Conservation (phyloP, 1,140 invertebrate species). For the Penaeus japonicus region DNA sequence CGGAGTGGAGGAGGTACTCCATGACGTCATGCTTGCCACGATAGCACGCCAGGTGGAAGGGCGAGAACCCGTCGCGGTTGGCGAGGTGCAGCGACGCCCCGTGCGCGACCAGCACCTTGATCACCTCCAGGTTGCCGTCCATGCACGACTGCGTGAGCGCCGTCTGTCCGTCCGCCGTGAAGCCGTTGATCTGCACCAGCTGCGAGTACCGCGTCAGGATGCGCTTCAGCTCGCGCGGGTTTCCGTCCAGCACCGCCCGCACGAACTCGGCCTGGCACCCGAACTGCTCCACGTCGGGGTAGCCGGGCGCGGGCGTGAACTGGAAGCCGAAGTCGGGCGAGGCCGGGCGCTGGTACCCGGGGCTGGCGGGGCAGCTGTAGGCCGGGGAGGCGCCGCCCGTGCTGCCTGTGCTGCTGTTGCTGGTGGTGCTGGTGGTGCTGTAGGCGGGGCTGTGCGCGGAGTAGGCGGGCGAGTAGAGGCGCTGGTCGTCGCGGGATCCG, state of each 20-base stretch:
- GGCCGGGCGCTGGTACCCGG: conserved; percentile 41
- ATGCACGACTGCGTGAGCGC: conserved; percentile 67
- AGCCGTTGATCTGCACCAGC: conserved; percentile 63
- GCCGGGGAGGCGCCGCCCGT: neutral
- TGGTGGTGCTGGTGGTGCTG: conserved; percentile 38
- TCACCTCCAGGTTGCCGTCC: conserved; percentile 68
- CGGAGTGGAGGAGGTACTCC: conserved; percentile 50
- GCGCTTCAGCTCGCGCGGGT: conserved; percentile 54
- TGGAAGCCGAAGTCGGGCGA: conserved; percentile 50
- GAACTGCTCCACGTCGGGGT: conserved; percentile 48
- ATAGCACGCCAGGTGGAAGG: conserved; percentile 67
- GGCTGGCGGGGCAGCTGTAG: conserved; percentile 21
- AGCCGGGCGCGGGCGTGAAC: conserved; percentile 31
- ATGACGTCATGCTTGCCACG: conserved; percentile 66
- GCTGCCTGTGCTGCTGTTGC: neutral
- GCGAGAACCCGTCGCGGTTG: conserved; percentile 68
- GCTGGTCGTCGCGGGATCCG: conserved; percentile 52
- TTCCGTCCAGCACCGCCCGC: conserved; percentile 51
- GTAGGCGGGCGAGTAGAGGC: conserved; percentile 54
- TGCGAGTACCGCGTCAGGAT: conserved; percentile 58
- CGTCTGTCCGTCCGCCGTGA: conserved; percentile 67
- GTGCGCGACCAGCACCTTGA: conserved; percentile 67
- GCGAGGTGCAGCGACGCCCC: conserved; percentile 67
- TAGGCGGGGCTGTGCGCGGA: conserved; percentile 50
- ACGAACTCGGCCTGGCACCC: conserved; percentile 56